Conservation (phyloP, 2,797 vertebrate genomes). For the Lepidocolaptes lacrymiger region DNA sequence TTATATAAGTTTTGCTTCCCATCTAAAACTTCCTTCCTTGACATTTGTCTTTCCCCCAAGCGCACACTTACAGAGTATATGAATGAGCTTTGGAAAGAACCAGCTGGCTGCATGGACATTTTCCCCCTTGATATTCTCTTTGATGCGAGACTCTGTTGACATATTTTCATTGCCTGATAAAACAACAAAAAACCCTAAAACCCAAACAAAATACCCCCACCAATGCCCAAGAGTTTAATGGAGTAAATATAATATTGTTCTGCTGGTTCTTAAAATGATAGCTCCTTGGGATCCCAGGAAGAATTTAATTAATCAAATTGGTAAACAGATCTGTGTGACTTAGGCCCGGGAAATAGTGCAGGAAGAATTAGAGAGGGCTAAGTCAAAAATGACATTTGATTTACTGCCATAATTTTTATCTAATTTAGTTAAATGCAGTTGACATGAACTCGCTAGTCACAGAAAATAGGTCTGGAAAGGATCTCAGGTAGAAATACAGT, state of each 20-base stretch:
- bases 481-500: background rate
- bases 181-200: background rate
- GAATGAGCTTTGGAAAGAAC: background rate
- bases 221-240: background rate
- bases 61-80: background rate
- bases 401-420: background rate
- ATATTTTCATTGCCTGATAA: background rate
- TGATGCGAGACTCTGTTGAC: background rate
- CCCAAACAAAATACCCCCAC: background rate
- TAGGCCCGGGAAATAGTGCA: background rate
- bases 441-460: background rate
- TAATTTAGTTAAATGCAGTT: background rate
- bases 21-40: background rate
- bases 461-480: background rate
- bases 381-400: background rate
- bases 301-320: background rate
- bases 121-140: background rate
- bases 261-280: background rate
- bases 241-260: background rate
- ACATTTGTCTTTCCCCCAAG: background rate
- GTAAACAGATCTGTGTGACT: background rate
- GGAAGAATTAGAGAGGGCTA: background rate
- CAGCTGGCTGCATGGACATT: background rate
- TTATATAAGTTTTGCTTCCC: background rate
- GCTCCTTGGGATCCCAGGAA: background rate